Evolutionary conservation across 2,888 invertebrate species (phyloP).

Genomic region (Drosophila pseudotakahashii): DNA sequence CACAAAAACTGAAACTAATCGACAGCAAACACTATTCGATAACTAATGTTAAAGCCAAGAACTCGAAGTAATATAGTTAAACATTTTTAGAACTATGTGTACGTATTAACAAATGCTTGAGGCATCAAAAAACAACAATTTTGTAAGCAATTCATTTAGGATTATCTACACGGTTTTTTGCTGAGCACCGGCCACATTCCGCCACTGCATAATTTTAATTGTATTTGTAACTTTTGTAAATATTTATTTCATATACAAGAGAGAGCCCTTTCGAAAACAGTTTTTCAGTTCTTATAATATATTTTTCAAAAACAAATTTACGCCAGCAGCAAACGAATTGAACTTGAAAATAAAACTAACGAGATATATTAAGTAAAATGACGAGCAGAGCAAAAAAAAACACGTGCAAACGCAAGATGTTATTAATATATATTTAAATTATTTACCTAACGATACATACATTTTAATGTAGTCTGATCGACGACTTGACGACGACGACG

Average conservation of each 20-base stretch:
- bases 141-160: slow-evolving; percentile 62
- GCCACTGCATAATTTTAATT: slow-evolving; percentile 28
- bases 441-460: slow-evolving; percentile 71
- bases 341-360: slow-evolving; percentile 33
- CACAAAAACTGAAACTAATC: slow-evolving; percentile 17
- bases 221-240: slow-evolving; percentile 66
- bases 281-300: slow-evolving; percentile 66
- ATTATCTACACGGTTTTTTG: slow-evolving; percentile 42
- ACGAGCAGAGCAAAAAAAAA: slow-evolving; percentile 25
- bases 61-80: slow-evolving; percentile 37
- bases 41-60: slow-evolving; percentile 39
- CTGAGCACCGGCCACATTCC: slow-evolving; percentile 47
- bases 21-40: slow-evolving; percentile 34
- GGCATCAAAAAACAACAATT: slow-evolving; percentile 29
- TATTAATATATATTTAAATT: slow-evolving; percentile 72
- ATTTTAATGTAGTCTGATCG: slow-evolving; percentile 60
- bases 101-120: slow-evolving; percentile 47
- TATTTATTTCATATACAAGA: slow-evolving; percentile 63
- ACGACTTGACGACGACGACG: slow-evolving; percentile 44
- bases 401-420: slow-evolving; percentile 58
- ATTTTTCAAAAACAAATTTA: slow-evolving; percentile 63
- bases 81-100: slow-evolving; percentile 43
- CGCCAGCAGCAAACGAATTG: slow-evolving; percentile 57
- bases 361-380: slow-evolving; percentile 34
- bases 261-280: slow-evolving; percentile 9